Evolutionary conservation across 2,888 invertebrate species (phyloP).

Genomic region (Rhabditophanes sp.): DNA sequence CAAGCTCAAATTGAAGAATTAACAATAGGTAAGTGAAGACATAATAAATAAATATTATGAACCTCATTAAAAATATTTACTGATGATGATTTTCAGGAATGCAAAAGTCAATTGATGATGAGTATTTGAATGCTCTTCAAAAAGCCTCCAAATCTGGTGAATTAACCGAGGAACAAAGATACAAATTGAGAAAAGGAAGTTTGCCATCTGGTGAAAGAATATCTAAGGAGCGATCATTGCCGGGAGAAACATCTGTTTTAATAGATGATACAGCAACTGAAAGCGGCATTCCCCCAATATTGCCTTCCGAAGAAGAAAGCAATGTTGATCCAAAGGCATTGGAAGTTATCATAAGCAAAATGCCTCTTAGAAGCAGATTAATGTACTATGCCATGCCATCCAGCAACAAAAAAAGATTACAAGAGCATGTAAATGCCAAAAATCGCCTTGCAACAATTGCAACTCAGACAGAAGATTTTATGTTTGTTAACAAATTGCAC

Average conservation of each 20-base stretch:
- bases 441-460: neutral
- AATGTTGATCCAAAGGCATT: constrained; percentile 14
- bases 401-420: constrained; percentile 4
- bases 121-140: constrained; percentile 30
- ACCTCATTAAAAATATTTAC: neutral
- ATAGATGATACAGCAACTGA: constrained; percentile 2
- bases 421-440: constrained; percentile 2
- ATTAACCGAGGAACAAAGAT: constrained; percentile 11
- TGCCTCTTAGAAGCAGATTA: constrained; percentile 28
- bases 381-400: constrained; percentile 33
- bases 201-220: constrained; percentile 6
- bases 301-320: constrained; percentile 7
- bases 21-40: constrained; percentile 15
- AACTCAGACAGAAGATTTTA: constrained; percentile 5
- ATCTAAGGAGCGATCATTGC: constrained; percentile 1
- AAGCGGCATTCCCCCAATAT: constrained; percentile 1
- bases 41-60: neutral
- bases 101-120: constrained; percentile 36
- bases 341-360: constrained; percentile 25
- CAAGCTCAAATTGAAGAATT: constrained; percentile 39
- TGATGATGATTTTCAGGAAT: constrained; percentile 20
- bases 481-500: too few relatives aligned
- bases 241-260: constrained; percentile 1
- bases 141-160: constrained; percentile 26
- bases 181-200: constrained; percentile 8